These are phyloP conservation scores for Scaptomyza hsui DNA, from an alignment of 1,140 invertebrate species.

Conservation along the genomic window DNA sequence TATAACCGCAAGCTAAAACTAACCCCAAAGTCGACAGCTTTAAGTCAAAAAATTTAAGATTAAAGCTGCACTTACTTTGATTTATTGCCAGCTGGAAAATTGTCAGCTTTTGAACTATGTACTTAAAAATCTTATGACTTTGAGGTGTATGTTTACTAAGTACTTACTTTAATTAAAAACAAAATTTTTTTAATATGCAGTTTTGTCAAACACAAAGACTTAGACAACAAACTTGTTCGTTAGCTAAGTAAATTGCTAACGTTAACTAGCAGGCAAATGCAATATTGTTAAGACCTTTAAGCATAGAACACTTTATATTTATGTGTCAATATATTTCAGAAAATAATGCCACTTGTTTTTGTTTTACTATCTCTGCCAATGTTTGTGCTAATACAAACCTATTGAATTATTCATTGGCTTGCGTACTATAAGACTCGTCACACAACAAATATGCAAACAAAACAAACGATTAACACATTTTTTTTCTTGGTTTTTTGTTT, in stretches of 20 bases:
- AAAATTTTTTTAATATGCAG: constrained; percentile 14
- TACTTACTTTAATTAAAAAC: constrained; percentile 22
- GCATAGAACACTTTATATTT: background rate
- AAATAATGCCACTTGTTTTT: constrained; percentile 40
- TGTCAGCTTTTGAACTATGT: constrained; percentile 26
- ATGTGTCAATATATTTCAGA: constrained; percentile 21
- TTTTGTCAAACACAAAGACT: constrained; percentile 39
- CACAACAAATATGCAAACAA: constrained; percentile 30
- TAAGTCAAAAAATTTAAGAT: constrained; percentile 32
- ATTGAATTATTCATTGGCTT: constrained; percentile 48
- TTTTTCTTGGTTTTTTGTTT: constrained; percentile 34
- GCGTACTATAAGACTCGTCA: constrained; percentile 4
- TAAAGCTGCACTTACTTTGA: constrained; percentile 30
- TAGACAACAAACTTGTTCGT: constrained; percentile 36
- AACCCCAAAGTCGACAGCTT: constrained; percentile 20
- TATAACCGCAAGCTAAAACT: background rate
- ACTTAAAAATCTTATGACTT: constrained; percentile 2
- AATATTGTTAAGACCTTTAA: constrained; percentile 9
- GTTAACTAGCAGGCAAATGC: background rate
- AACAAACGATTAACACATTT: constrained; percentile 74
- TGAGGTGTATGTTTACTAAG: constrained; percentile 1
- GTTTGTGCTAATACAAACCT: constrained; percentile 20
- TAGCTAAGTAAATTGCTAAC: background rate
- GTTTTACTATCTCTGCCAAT: background rate
- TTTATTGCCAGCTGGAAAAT: constrained; percentile 20